Conservation (phyloP, 92 coral and sea anemone species). For the Epizoanthus illoricatus region DNA sequence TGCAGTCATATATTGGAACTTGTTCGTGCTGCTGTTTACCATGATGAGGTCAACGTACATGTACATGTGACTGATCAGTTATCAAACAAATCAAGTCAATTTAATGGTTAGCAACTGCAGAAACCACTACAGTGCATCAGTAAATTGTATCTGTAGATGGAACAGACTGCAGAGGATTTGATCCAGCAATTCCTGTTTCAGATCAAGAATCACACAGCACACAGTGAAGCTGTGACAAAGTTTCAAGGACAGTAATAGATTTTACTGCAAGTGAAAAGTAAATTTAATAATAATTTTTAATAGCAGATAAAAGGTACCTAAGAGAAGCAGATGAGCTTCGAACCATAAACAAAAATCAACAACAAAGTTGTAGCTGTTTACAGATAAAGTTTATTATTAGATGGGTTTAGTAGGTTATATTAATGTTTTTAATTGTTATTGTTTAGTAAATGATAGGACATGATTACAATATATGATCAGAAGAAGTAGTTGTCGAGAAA, state of each 20-base stretch:
- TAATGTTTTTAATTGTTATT: conserved; percentile 14
- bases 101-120: neutral
- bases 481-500: conserved; percentile 9
- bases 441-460: neutral
- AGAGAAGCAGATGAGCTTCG: no score
- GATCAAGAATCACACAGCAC: neutral
- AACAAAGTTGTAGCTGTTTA: conserved; percentile 31
- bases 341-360: conserved; percentile 3
- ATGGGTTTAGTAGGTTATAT: neutral
- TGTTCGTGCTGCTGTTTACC: neutral
- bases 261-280: conserved; percentile 4
- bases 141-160: neutral
- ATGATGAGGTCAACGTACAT: neutral
- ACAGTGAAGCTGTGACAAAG: neutral
- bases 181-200: no score
- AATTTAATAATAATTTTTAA: neutral
- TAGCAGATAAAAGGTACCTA: no score
- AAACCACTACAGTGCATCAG: neutral
- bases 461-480: neutral
- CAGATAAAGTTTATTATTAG: conserved; percentile 20
- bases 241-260: neutral
- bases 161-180: neutral
- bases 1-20: no score
- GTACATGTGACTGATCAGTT: neutral
- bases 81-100: neutral